Evolutionary conservation across 1,140 invertebrate species (phyloP), one percentile per base, ranked within the genome.

Genomic region (Lethrus apterus): DNA sequence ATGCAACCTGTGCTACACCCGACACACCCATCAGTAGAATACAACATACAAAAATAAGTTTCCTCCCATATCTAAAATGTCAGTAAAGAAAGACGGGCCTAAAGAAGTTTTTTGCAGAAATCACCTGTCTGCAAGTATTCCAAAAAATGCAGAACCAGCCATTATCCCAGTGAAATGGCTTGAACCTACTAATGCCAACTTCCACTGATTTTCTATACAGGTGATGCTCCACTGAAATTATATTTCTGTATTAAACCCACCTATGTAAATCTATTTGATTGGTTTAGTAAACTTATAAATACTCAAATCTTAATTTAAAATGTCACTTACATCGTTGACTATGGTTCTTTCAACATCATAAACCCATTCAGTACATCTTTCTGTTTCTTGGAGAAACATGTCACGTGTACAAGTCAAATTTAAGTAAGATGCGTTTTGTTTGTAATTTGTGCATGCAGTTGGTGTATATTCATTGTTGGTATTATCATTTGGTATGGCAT

Each of bases 161-260:
- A 80, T 70, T 18, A 79, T 71, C 2, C 76, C 77, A 14, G 74
- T 66, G 57, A 79, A 79, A 58, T 80, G 79, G 13, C 73, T 59
- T 0, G 77, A 76, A 4, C 80, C 79, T 8, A 81, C 74, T 15
- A 80, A 64, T 0, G 78, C 75, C 30, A 80, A 58, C 50, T 78
- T 78, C 78, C 80, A 81, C 47, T 71, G 63, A 46, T 79, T 77
- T 52, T 77, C 71, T 20, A 65, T 56, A 51, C 76, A 79, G 9
- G 72, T 74, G n/a, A 79, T 59, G 0, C 70, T 60, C 71, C 76
- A 78, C 68, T 77, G 48, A 34, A 67, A 64, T n/a, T n/a, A n/a
- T n/a, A n/a, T n/a, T n/a, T n/a, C n/a, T n/a, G n/a, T n/a, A n/a
- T n/a, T n/a, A n/a, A n/a, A n/a, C n/a, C n/a, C n/a, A n/a, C n/a